These are phyloP conservation scores for Molothrus aeneus DNA, from an alignment of 2,797 vertebrate species.

Conservation along the genomic window DNA sequence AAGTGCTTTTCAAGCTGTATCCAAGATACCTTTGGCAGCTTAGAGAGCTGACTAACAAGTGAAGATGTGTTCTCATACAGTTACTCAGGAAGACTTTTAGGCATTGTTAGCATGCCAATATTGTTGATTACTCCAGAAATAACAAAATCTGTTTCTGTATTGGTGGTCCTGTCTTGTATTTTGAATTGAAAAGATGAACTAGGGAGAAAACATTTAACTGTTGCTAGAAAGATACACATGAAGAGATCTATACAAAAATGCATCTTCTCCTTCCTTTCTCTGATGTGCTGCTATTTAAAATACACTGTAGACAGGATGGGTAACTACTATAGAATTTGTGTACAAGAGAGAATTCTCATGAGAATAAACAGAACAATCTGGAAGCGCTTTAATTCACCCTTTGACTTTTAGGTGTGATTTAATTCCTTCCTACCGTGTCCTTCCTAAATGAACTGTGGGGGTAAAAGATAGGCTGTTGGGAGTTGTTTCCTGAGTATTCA, in stretches of 20 bases:
- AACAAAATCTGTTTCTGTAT: not conserved
- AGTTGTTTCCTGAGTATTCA: not conserved
- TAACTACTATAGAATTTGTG: not conserved
- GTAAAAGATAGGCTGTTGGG: not conserved
- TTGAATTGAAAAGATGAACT: not conserved
- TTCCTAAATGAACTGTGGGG: conserved; percentile 9
- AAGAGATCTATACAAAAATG: not conserved
- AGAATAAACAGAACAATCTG: conserved; percentile 52
- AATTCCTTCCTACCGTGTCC: not conserved
- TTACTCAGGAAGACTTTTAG: not conserved
- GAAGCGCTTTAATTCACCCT: conserved; percentile 3
- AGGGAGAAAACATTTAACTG: not conserved
- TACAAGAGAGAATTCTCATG: not conserved
- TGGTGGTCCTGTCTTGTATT: not conserved
- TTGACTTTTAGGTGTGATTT: conserved; percentile 27
- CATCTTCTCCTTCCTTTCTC: not conserved
- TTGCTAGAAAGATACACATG: not conserved
- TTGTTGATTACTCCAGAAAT: not conserved
- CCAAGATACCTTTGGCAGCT: not conserved
- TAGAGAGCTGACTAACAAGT: not conserved
- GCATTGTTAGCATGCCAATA: not conserved
- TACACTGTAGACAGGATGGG: not conserved
- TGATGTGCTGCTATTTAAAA: not conserved
- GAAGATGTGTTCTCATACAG: not conserved
- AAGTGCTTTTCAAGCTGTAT: not conserved